phyloP scores from a whole-genome alignment of 1,140 invertebrate species.

The Homarus americanus region DNA sequence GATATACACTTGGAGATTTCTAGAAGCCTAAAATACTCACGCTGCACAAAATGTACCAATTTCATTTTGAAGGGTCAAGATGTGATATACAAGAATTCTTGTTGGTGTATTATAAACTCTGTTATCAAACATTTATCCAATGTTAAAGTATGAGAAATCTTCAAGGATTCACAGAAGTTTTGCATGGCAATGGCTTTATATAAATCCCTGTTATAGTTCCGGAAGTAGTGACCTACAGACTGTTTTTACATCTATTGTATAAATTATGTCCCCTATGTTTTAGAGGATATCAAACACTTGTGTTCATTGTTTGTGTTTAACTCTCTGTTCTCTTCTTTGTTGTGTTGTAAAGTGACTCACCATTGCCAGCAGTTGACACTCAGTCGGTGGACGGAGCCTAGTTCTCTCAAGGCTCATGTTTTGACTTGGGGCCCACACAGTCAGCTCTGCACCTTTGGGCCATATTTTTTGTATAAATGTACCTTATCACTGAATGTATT shows the following conservation, averaged over 20 bases:
- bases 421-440: constrained; percentile 33
- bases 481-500: constrained; percentile 72
- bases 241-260: constrained; percentile 32
- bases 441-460: constrained; percentile 49
- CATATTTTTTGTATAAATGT: constrained; percentile 72
- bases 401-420: constrained; percentile 21
- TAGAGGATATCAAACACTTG: not conserved
- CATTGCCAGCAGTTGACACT: constrained; percentile 50
- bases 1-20: constrained; percentile 64
- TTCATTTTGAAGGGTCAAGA: constrained; percentile 39
- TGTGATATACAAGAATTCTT: constrained; percentile 41
- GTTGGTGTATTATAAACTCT: constrained; percentile 50
- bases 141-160: constrained; percentile 57
- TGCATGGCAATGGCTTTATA: constrained; percentile 55
- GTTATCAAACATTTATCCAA: constrained; percentile 31
- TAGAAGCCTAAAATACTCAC: constrained; percentile 49
- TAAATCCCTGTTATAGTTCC: constrained; percentile 34
- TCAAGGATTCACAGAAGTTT: constrained; percentile 61
- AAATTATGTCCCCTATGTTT: constrained; percentile 4
- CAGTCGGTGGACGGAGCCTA: constrained; percentile 48
- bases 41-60: constrained; percentile 26
- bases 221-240: constrained; percentile 16
- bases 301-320: constrained; percentile 5
- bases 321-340: not conserved
- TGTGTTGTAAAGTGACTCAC: constrained; percentile 26